phyloP scores from a whole-genome alignment of 2,888 invertebrate genomes.

The Rhingia campestris region DNA sequence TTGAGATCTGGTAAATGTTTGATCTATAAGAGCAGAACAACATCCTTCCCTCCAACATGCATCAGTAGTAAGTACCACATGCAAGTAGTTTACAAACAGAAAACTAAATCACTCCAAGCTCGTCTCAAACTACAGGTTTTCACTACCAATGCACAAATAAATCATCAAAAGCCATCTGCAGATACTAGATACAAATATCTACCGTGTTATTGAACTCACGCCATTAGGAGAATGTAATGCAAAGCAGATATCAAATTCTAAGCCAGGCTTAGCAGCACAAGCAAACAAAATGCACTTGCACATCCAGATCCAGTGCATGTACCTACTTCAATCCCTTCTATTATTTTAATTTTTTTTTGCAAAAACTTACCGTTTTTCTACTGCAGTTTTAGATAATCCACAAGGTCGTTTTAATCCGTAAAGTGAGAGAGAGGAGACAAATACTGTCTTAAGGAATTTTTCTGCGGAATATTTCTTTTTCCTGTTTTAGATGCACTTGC shows the following conservation, averaged over 20 bases:
- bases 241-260: neutral
- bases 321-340: neutral
- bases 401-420: slow-evolving; percentile 72
- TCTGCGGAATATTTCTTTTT: slow-evolving; percentile 23
- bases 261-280: slow-evolving; percentile 14
- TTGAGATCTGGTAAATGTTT: too few species aligned
- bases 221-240: neutral
- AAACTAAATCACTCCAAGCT: neutral
- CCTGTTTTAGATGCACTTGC: slow-evolving; percentile 59
- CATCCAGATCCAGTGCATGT: neutral
- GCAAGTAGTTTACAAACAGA: neutral
- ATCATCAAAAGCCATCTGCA: neutral
- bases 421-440: slow-evolving; percentile 24
- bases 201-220: neutral
- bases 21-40: too few species aligned
- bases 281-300: neutral
- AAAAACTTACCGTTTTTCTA: slow-evolving; percentile 60
- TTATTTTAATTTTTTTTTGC: neutral
- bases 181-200: neutral
- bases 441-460: slow-evolving; percentile 41
- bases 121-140: neutral
- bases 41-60: too few species aligned
- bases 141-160: neutral
- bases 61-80: too few species aligned
- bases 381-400: slow-evolving; percentile 64